Conservation (phyloP, 1,140 invertebrate genomes). For the Muscidifurax raptorellus region DNA sequence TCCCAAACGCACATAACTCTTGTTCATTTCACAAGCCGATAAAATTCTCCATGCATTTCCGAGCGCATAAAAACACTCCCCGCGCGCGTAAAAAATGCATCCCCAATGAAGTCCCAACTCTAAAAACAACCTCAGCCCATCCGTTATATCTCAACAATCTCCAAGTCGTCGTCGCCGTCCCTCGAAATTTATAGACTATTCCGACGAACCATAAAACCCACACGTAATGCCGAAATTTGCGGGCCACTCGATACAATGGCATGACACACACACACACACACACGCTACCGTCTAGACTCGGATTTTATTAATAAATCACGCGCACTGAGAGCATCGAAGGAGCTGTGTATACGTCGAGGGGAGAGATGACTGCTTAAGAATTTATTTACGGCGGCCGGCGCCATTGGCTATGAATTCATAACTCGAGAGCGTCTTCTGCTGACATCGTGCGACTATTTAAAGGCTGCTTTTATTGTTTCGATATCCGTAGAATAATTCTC, state of each 20-base stretch:
- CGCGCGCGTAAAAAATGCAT: neutral
- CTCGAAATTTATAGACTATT: neutral
- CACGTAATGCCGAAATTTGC: neutral
- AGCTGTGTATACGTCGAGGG: no score
- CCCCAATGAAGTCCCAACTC: no score
- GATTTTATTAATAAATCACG: slow-evolving; percentile 44
- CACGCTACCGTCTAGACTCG: neutral
- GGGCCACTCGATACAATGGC: neutral
- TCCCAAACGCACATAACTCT: no score
- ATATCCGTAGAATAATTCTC: no score
- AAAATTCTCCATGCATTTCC: neutral
- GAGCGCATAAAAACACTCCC: neutral
- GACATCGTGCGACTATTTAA: no score
- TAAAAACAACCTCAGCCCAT: neutral
- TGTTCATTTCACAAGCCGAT: neutral
- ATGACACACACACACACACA: neutral
- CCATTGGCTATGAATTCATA: slow-evolving; percentile 26
- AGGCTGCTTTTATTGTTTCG: no score
- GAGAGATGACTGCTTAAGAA: slow-evolving; percentile 45
- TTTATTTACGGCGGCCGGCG: slow-evolving; percentile 20
- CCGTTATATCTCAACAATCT: neutral
- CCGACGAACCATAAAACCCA: slow-evolving; percentile 18
- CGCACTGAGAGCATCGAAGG: neutral
- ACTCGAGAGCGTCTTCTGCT: no score
- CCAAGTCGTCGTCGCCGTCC: neutral